Percentiles rank a stretch among this genome's conserved stretches.
These are phyloP conservation scores for Cryptocephalus moraei DNA, from an alignment of 2,888 invertebrate genomes.

Conservation along the genomic window DNA sequence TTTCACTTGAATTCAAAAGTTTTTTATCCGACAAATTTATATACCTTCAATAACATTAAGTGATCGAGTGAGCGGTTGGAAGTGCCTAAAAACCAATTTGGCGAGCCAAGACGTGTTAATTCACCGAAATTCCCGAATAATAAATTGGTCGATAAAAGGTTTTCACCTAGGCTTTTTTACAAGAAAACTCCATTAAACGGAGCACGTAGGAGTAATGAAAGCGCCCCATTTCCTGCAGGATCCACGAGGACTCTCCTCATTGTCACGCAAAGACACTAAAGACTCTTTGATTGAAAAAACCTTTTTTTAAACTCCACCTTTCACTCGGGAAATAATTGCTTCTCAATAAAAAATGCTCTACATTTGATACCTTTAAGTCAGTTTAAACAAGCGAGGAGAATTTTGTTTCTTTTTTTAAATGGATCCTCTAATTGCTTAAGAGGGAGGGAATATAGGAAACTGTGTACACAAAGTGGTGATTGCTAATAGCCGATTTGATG, in stretches of 20 bases:
- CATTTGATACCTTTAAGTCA: constrained; percentile 24
- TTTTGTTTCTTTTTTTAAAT: constrained; percentile 21
- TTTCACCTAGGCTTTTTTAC: constrained; percentile 38
- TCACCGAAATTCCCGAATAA: constrained; percentile 24
- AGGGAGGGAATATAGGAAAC: constrained; percentile 17
- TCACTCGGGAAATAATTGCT: constrained; percentile 31
- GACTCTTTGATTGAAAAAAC: constrained; percentile 38
- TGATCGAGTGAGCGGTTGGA: constrained; percentile 20
- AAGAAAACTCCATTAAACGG: constrained; percentile 40
- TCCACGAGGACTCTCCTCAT: constrained; percentile 25
- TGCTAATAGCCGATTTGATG: constrained; percentile 22
- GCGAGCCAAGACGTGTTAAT: constrained; percentile 24
- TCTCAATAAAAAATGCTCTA: constrained; percentile 26
- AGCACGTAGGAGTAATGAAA: constrained; percentile 39
- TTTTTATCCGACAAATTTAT: too few relatives aligned
- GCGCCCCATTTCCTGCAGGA: constrained; percentile 35
- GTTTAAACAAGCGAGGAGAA: constrained; percentile 18
- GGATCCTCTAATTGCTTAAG: constrained; percentile 22
- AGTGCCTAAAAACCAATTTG: constrained; percentile 16
- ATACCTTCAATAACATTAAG: constrained; percentile 6
- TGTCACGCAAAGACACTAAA: constrained; percentile 38
- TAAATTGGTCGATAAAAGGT: constrained; percentile 35
- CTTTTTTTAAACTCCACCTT: constrained; percentile 33
- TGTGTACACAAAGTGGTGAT: constrained; percentile 23
- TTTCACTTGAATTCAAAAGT: constrained; percentile 10